These are phyloP conservation scores for Carollia perspicillata DNA, from an alignment of 2,113 vertebrate species.

Conservation along the genomic window DNA sequence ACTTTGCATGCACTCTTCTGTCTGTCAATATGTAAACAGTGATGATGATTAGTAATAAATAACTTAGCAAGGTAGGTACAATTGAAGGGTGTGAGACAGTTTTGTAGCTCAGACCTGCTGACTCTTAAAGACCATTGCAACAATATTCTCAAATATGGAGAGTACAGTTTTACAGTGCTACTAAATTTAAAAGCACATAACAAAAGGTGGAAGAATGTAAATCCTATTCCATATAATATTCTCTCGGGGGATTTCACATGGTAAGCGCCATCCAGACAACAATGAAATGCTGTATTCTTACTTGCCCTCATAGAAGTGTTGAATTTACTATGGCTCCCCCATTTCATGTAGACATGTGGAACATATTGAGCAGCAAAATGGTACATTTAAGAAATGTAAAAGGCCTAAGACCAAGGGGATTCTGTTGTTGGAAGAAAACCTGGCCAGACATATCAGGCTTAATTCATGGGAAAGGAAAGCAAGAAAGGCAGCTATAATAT, in stretches of 20 bases:
- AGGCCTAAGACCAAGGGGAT: constrained; percentile 29
- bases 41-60: background rate
- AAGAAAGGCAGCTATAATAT: background rate
- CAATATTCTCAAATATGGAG: background rate
- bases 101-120: background rate
- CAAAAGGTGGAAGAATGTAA: constrained; percentile 26
- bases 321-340: background rate
- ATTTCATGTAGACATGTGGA: constrained; percentile 51
- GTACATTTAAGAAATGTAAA: constrained; percentile 1
- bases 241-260: background rate
- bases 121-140: background rate
- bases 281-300: constrained; percentile 39
- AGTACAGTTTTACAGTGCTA: background rate
- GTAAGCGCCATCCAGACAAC: constrained; percentile 42
- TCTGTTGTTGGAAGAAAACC: background rate
- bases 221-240: background rate
- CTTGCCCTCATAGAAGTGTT: background rate
- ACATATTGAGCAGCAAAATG: constrained; percentile 39
- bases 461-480: constrained; percentile 32
- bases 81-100: background rate
- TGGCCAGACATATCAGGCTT: constrained; percentile 41
- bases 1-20: background rate
- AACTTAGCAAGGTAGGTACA: background rate
- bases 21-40: background rate
- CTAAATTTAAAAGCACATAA: background rate